Conservation (phyloP, 1,140 invertebrate genomes). For the Yoshiicerus persimilis region DNA sequence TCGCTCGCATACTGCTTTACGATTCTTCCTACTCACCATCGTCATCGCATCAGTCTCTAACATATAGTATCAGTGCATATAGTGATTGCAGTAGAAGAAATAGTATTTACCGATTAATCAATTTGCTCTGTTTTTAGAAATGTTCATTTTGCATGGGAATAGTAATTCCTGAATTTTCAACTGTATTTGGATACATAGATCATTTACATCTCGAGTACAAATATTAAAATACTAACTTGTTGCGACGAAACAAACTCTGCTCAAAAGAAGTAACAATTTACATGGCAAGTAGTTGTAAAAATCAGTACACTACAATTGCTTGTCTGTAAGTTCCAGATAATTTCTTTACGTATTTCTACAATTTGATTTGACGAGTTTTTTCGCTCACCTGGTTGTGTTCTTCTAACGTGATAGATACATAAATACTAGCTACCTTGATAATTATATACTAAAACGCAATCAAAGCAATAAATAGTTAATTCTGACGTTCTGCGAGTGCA, state of each 20-base stretch:
- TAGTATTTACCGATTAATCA: not conserved
- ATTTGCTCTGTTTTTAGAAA: not conserved
- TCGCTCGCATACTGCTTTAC: not conserved
- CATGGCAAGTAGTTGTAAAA: not conserved
- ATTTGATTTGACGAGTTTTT: too few relatives aligned
- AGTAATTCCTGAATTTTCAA: not conserved
- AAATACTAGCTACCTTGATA: not conserved
- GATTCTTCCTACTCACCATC: not conserved
- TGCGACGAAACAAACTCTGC: too few relatives aligned
- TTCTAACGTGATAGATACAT: not conserved
- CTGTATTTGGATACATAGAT: too few relatives aligned
- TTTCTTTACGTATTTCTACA: not conserved
- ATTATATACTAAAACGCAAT: not conserved
- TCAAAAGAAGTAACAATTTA: not conserved
- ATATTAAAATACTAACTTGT: too few relatives aligned
- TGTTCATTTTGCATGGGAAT: not conserved
- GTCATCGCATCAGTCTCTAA: not conserved
- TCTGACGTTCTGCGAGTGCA: not conserved
- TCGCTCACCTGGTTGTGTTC: not conserved
- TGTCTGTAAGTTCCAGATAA: not conserved
- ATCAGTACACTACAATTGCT: not conserved
- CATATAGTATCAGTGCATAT: not conserved
- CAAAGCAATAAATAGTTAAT: constrained; percentile 10
- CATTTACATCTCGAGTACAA: not conserved
- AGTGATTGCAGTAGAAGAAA: not conserved